Evolutionary conservation across 2,888 invertebrate genomes (phyloP).

Genomic region (Sturmia bella): DNA sequence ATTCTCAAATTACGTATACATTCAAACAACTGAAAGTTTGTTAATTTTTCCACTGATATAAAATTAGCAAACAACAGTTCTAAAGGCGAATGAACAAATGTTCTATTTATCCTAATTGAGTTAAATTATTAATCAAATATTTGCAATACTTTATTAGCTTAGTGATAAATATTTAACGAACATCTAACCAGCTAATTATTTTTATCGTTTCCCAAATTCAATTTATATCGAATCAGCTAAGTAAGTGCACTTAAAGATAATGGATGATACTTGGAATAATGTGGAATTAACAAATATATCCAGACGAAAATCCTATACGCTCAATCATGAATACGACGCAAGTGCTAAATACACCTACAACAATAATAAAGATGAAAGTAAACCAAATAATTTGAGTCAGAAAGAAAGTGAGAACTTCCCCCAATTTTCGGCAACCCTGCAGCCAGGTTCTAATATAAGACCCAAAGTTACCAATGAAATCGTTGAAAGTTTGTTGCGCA

Average conservation of each 20-base stretch:
- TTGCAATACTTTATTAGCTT: neutral
- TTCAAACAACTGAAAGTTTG: slow-evolving; percentile 27
- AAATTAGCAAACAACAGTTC: slow-evolving; percentile 22
- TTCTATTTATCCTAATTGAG: slow-evolving; percentile 35
- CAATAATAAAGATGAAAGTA: slow-evolving; percentile 41
- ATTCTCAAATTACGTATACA: slow-evolving; percentile 13
- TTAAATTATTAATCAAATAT: slow-evolving; percentile 43
- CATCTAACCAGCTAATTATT: slow-evolving; percentile 31
- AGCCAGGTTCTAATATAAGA: slow-evolving; percentile 80
- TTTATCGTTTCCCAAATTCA: slow-evolving; percentile 28
- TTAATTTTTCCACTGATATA: slow-evolving; percentile 32
- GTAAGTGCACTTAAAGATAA: slow-evolving; percentile 61
- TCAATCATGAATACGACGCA: slow-evolving; percentile 78
- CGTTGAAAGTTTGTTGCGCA: slow-evolving; percentile 78
- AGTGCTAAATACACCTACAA: slow-evolving; percentile 57
- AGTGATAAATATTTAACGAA: slow-evolving; percentile 38
- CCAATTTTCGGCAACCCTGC: slow-evolving; percentile 66
- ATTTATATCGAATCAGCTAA: slow-evolving; percentile 20
- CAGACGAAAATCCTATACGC: slow-evolving; percentile 78
- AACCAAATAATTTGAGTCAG: neutral
- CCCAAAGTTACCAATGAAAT: slow-evolving; percentile 77
- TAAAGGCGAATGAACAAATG: slow-evolving; percentile 11
- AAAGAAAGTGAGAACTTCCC: neutral
- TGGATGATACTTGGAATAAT: slow-evolving; percentile 78
- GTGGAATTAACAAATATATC: slow-evolving; percentile 78